Evolutionary conservation across 1,140 invertebrate species (phyloP), one percentile per base, ranked within the genome.

Genomic region (Eurosta solidaginis): DNA sequence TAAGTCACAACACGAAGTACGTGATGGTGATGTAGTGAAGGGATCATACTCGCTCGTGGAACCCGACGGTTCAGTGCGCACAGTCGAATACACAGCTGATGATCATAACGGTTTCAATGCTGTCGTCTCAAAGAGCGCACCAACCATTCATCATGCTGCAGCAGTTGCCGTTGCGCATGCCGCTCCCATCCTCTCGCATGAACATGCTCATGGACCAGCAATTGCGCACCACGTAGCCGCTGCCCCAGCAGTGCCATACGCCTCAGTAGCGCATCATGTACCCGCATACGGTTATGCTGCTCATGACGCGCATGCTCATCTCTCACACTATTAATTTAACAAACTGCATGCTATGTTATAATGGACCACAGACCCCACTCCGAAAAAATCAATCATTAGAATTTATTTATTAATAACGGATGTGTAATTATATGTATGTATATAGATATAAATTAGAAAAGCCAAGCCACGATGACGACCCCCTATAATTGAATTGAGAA

Each of bases 61-160:
- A 80, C 90, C 90, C n/a, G 91, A 92, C 77, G 91, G 91, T 76
- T 89, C 89, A 4, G 89, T 90, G 78, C 87, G 91, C 50, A 91
- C 86, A 74, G 93, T 93, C 52, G 90, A 92, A 81, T 94, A 94
- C 84, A 92, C 91, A 1, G 93, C 93, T 14, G 93, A 93, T 83
- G 91, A 93, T 78, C 90, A 92, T 82, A 92, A 90, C 80, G 93
- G 93, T 2, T 89, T 89, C 85, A 89, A 89, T 74, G 89, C 89
- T 12, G 87, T 89, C 1, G 88, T 89, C 3, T 88, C 88, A 83
- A 89, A 89, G 84, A 88, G 84, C 22, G 88, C 84, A 20, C 86
- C 87, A 76, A 85, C 83, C 29, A 76, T 87, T 9, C 85, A 86
- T 75, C 83, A 50, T 45, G 78, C 74, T 27, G 73, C 83, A 42